A percentile compares a stretch with the other conserved stretches of the same genome.
phyloP scores from a whole-genome alignment of 1,140 invertebrate species.

The Sycophaga agraensis region DNA sequence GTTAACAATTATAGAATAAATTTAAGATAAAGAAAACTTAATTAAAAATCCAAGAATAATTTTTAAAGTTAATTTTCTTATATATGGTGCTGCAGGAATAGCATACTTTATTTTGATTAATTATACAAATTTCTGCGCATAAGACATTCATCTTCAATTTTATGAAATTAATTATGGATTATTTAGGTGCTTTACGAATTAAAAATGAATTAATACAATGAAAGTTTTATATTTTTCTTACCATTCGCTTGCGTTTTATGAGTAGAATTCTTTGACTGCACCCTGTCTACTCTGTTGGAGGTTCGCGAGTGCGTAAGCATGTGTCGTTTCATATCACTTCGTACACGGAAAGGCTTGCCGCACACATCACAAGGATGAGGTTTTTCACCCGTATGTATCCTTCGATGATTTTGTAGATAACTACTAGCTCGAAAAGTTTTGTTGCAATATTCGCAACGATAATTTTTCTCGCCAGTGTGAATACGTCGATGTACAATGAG shows the following conservation, averaged over 20 bases:
- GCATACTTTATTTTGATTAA: no score
- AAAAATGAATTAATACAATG: no score
- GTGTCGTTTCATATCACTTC: conserved; percentile 87
- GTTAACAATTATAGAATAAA: no score
- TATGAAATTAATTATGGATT: no score
- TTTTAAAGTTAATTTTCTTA: no score
- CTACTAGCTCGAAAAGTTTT: conserved; percentile 84
- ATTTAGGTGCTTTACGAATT: no score
- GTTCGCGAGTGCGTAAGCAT: conserved; percentile 72
- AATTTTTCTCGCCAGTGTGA: conserved; percentile 88
- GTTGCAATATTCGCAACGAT: conserved; percentile 81
- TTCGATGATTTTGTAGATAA: conserved; percentile 81
- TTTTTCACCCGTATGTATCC: conserved; percentile 89
- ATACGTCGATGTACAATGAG: conserved; percentile 87
- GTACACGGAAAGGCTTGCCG: conserved; percentile 80
- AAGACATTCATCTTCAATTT: no score
- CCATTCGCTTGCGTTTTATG: conserved; percentile 7
- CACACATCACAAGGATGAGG: conserved; percentile 78
- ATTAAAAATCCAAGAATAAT: no score
- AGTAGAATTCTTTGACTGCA: conserved; percentile 20
- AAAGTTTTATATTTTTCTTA: no score
- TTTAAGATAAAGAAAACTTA: no score
- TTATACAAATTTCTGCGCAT: no score
- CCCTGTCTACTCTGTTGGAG: conserved; percentile 34
- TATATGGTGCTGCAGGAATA: no score